Evolutionary conservation across 2,797 vertebrate genomes (phyloP).

Genomic region (Melanotaenia parkinsoni): DNA sequence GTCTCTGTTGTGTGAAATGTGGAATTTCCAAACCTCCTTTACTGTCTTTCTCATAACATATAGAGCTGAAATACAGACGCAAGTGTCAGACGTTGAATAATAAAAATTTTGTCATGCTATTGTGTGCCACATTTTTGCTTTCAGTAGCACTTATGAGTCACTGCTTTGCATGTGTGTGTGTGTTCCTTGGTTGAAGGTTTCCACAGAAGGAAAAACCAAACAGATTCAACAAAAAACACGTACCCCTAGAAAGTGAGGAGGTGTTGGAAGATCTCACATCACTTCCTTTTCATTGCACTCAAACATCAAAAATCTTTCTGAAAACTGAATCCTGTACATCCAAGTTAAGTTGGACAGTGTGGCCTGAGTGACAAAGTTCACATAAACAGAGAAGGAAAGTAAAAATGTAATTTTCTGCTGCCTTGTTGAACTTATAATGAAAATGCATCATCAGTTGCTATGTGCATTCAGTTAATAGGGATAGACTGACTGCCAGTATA

Average conservation of each 20-base stretch:
- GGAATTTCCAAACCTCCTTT: constrained; percentile 62
- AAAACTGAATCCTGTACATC: constrained; percentile 47
- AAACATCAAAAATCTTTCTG: neutral
- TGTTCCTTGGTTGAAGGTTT: neutral
- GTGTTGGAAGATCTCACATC: neutral
- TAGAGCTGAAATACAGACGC: constrained; percentile 13
- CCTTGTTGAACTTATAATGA: neutral
- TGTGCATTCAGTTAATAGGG: constrained; percentile 27
- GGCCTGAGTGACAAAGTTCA: constrained; percentile 15
- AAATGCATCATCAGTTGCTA: neutral
- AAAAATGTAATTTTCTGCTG: neutral
- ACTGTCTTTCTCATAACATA: constrained; percentile 20
- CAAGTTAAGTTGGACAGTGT: constrained; percentile 7
- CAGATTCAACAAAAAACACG: constrained; percentile 29
- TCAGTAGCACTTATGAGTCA: neutral
- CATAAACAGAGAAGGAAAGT: constrained; percentile 32
- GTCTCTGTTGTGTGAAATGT: constrained; percentile 41
- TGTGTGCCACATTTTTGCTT: neutral
- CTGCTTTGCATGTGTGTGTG: neutral
- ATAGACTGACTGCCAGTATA: constrained; percentile 26
- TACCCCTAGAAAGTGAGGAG: neutral
- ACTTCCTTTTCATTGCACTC: constrained; percentile 34
- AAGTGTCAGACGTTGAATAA: constrained; percentile 8
- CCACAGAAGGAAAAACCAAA: constrained; percentile 15
- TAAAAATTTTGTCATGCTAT: neutral